Evolutionary conservation across 1,140 invertebrate species (phyloP), one percentile per base, ranked within the genome.

Genomic region (Cherax quadricarinatus): DNA sequence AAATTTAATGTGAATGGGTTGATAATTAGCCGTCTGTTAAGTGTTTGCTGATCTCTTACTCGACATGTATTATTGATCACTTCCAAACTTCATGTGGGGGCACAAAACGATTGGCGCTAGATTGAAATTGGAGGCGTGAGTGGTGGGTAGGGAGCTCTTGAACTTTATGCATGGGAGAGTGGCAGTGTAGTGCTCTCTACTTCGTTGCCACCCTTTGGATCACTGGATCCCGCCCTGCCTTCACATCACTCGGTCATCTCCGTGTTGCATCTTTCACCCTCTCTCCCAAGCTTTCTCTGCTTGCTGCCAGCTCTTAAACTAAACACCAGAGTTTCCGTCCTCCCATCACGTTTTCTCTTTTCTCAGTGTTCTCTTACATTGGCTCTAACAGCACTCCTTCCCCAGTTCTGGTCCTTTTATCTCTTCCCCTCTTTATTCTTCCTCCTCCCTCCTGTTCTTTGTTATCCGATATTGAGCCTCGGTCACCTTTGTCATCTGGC

Each of bases 71-170:
- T 14, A 14, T 57, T 57, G 53, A 57, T 57, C 70, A 30, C 70
- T 57, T 88, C 75, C 60, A 14, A 75, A 57, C n/a, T 66, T 88
- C 53, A 57, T 14, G 53, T 0, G 21, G 16, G 16, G 53, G 86
- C 49, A n/a, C 16, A 30, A 80, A 78, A 48, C 75, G 81, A 88
- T 88, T 88, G 81, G 14, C 78, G 24, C 73, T 5, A n/a, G 86
- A 88, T 79, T 88, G 75, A 88, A 88, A 88, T 88, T 88, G 86
- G 78, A 88, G 66, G 73, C 79, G 53, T 30, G 73, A 88, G 86
- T 88, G 86, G 86, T 57, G 51, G 18, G 53, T 57, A 18, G 53
- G 86, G 86, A 60, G 86, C 86, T 48, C 86, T 88, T 53, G 21
- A 88, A 78, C 75, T 66, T n/a, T 88, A 70, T 87, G 78, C 66